Base-by-base conservation (phyloP, 2,888 invertebrate species). In the Dryadula phaetusa region DNA sequence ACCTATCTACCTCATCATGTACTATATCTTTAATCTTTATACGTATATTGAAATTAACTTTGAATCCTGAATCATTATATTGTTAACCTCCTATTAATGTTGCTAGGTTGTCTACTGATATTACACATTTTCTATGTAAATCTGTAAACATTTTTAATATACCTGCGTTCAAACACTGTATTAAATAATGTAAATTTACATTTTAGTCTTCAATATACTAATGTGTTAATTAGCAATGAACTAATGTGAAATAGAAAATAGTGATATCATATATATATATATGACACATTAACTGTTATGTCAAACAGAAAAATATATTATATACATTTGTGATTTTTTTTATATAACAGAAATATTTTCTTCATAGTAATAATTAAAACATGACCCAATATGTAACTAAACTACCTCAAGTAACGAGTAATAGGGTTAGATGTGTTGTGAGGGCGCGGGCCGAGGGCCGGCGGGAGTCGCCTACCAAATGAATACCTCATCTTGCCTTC, bases 361-460 rank as follows among this genome's bases (percentile, higher is more conserved):
- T 83, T 83, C 80, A 85, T 89, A 89, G 87, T 85, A 90, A 86
- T 90, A 85, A 83, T 62, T 77, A 78, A 79, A 80, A 80, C 79
- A 81, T 85, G 82, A 83, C 80, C 85, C 83, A 85, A 84, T 84
- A 80, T 82, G 88, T 79, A 91, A 92, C 88, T 82, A 79, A 90
- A 86, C 92, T 92, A 92, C 92, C 92, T 92, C 92, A 92, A 83
- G 77, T 87, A 86, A 87, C 85, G 85, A 85, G 85, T 88, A 83
- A 84, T 88, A 87, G 81, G 75, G 76, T 82, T 82, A 82, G 82
- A 79, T 74, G 80, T 79, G 84, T 80, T 84, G 81, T 83, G 83
- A 79, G 78, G 75, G 78, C 74, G 77, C 63, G 77, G 72, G 72
- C 75, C 74, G 73, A 62, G 72, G 72, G 76, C 71, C 67, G 70